Evolutionary conservation across 2,113 vertebrate genomes (phyloP), one percentile per base, ranked within the genome.

Genomic region (Scolopax mira): DNA sequence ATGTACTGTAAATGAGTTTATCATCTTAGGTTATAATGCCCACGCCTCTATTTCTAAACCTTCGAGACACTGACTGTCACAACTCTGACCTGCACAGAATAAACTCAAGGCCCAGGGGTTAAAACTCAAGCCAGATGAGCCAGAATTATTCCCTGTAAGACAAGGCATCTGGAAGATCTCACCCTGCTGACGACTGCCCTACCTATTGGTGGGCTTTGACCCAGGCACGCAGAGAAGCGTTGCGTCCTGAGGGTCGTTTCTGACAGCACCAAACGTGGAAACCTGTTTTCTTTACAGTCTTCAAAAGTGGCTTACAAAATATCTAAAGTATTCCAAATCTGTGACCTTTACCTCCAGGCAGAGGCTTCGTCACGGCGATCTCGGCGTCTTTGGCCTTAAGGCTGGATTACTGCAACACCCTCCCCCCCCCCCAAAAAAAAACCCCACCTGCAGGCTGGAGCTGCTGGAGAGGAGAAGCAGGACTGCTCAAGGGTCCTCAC

Each of bases 341-440:
- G 81, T 95, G 94, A 91, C 91, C 90, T 97, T 96, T 86, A 69
- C 79, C 94, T 95, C 35, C 62, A 81, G 84, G 84, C 88, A 89
- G 62, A 88, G 67, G 18, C 88, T 91, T 92, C 1, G 4, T 79
- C 58, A 6, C 1, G 42, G 60, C 88, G 94, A 96, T 86, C 90
- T 70, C 11, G 18, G 39, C 54, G 66, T 88, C 85, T 1, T 25
- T 83, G 84, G 86, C 94, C 91, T 83, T 33, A 37, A 93, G 86
- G 92, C 81, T 64, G 71, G 72, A 85, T 94, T 89, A 93, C 46
- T 49, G 17, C 82, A 79, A 46, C 3, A 3, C 31, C 0, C 16
- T n/a, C 57, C 14, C 51, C 51, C 21, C 21, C 10, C 35, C 18
- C 41, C 13, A 42, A 42, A 42, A 42, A 42, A 15, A 42, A 49